Evolutionary conservation across 2,797 vertebrate genomes (phyloP).

Genomic region (Parauchenoglanis ngamensis): DNA sequence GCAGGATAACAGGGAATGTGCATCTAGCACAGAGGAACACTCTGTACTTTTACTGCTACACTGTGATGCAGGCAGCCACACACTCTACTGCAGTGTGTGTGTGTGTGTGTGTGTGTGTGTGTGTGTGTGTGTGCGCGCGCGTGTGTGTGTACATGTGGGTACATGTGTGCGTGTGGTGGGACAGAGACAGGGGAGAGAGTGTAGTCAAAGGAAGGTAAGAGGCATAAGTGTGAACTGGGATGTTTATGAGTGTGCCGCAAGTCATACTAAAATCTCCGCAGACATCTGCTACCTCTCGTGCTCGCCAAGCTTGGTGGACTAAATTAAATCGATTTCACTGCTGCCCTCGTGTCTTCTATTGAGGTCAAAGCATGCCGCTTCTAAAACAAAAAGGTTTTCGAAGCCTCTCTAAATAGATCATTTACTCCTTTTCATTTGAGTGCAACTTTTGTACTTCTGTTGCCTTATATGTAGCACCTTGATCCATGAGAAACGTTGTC

Average conservation of each 20-base stretch:
- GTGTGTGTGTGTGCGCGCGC: constrained; percentile 39
- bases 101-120: constrained; percentile 48
- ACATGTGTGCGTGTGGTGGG: constrained; percentile 40
- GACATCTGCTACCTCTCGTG: constrained; percentile 22
- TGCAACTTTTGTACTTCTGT: no score
- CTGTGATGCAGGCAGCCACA: constrained; percentile 61
- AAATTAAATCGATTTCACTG: background rate
- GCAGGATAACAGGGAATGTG: constrained; percentile 49
- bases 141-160: constrained; percentile 47
- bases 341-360: background rate
- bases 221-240: constrained; percentile 24
- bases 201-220: background rate
- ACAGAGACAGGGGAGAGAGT: background rate
- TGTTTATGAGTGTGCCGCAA: constrained; percentile 18
- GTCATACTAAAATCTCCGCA: constrained; percentile 26
- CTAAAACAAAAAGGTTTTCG: constrained; percentile 7
- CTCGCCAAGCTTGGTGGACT: background rate
- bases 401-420: background rate
- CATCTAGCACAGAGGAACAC: constrained; percentile 64
- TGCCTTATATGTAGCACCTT: no score
- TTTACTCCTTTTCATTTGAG: constrained; percentile 13
- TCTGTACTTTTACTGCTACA: constrained; percentile 70
- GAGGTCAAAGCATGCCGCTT: background rate
- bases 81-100: constrained; percentile 68
- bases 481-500: no score